Evolutionary conservation across 2,888 invertebrate genomes (phyloP).

Genomic region (Drosophila atroscutellata): DNA sequence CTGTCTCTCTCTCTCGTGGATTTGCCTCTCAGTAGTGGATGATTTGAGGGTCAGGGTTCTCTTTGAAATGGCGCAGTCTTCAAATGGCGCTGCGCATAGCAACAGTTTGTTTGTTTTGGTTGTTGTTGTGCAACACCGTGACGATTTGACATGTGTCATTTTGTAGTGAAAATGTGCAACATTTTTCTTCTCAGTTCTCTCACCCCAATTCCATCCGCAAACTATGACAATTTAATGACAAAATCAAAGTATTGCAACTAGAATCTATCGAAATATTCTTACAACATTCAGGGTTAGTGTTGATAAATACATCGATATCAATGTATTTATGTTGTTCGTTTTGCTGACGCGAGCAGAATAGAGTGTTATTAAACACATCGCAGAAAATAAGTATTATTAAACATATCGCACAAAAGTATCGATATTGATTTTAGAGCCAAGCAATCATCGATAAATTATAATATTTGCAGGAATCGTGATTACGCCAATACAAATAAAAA

Average conservation of each 20-base stretch:
- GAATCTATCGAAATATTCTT: too few species aligned
- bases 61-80: background rate
- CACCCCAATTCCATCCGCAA: background rate
- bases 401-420: background rate
- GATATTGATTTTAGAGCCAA: background rate
- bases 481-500: constrained; percentile 53
- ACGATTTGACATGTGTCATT: background rate
- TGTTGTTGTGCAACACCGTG: background rate
- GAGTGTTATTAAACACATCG: background rate
- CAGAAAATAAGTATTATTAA: background rate
- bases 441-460: constrained; percentile 1
- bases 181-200: background rate
- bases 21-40: constrained; percentile 6
- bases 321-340: background rate
- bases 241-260: background rate
- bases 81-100: background rate
- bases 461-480: constrained; percentile 16
- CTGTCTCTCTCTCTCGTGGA: constrained; percentile 6
- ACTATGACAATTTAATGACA: too few species aligned
- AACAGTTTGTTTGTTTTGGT: constrained; percentile 1
- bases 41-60: background rate
- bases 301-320: background rate
- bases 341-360: background rate
- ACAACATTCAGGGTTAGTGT: background rate
- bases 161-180: background rate